A percentile compares a stretch with the other conserved stretches of the same genome.
Evolutionary conservation across 2,888 invertebrate genomes (phyloP).

Genomic region (Rhogogaster chlorosoma): DNA sequence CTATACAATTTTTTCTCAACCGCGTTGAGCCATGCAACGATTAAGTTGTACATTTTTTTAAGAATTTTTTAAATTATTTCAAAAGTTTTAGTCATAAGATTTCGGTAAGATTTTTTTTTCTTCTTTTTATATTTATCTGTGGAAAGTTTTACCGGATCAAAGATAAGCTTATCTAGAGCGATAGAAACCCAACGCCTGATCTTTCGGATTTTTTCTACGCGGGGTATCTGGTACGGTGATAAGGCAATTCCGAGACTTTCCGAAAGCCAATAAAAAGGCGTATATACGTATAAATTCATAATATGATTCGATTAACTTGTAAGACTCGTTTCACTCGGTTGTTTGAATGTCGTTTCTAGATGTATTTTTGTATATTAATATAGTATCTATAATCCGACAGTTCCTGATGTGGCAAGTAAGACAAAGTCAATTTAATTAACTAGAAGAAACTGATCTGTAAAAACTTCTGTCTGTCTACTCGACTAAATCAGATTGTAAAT

Average conservation of each 20-base stretch:
- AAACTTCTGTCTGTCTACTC: background rate
- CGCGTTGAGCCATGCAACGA: background rate
- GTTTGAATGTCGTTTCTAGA: background rate
- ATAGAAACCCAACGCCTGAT: background rate
- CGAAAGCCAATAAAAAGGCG: background rate
- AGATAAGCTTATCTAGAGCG: background rate
- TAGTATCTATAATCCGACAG: background rate
- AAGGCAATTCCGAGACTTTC: background rate
- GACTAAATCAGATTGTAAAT: constrained; percentile 24
- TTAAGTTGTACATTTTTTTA: background rate
- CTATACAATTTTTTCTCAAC: background rate
- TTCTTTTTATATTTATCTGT: background rate
- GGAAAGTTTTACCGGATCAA: background rate
- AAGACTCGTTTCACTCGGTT: background rate
- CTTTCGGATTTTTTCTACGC: background rate
- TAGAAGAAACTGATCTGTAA: background rate
- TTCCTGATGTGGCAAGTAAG: background rate
- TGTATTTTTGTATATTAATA: constrained; percentile 14
- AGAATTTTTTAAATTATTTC: background rate
- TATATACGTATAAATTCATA: background rate
- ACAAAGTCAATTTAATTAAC: background rate
- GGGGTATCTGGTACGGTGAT: background rate
- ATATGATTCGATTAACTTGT: background rate
- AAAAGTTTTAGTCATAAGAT: background rate
- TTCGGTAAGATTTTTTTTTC: background rate